Evolutionary conservation across 1,140 invertebrate genomes (phyloP).

Genomic region (Pseudomyrmex concolor): DNA sequence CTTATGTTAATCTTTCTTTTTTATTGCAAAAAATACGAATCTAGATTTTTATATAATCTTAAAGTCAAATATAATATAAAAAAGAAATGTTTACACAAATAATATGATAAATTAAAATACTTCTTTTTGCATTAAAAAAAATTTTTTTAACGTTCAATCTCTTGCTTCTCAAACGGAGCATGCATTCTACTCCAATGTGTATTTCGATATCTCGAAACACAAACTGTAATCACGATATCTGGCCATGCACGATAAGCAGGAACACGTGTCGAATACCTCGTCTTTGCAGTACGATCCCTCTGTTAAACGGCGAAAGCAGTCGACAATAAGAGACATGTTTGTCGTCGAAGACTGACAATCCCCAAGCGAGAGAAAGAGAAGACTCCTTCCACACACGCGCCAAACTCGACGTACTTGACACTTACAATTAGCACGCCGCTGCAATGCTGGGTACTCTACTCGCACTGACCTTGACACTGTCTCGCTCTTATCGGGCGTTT

Average conservation of each 20-base stretch:
- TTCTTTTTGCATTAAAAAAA: no score
- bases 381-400: constrained; percentile 11
- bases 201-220: constrained; percentile 10
- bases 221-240: neutral
- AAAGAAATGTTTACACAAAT: no score
- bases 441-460: constrained; percentile 27
- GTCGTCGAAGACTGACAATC: neutral
- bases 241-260: constrained; percentile 14
- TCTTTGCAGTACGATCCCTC: constrained; percentile 52
- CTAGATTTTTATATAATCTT: no score
- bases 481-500: constrained; percentile 44
- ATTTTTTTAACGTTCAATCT: neutral
- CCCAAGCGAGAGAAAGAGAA: neutral
- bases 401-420: constrained; percentile 1
- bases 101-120: no score
- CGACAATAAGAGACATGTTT: constrained; percentile 66
- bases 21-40: no score
- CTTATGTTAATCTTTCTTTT: no score
- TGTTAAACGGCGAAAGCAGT: constrained; percentile 68
- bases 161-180: neutral
- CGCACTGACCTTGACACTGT: constrained; percentile 65
- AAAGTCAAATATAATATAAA: no score
- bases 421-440: constrained; percentile 14
- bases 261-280: constrained; percentile 59
- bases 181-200: neutral